Evolutionary conservation across 1,140 invertebrate genomes (phyloP).

Genomic region (Chrysopa pallens): DNA sequence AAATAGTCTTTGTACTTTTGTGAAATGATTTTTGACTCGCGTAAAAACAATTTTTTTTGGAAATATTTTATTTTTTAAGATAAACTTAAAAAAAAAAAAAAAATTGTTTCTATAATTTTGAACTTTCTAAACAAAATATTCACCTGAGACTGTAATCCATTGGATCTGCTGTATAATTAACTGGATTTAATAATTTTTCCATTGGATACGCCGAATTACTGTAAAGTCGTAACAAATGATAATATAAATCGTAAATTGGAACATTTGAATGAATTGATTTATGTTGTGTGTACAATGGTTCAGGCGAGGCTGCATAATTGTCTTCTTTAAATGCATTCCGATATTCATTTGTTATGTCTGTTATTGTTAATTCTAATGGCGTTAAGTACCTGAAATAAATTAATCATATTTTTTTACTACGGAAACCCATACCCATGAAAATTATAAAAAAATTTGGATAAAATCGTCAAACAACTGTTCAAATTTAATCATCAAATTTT

Average conservation of each 20-base stretch:
- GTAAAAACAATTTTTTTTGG: no score
- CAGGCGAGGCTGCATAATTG: conserved; percentile 30
- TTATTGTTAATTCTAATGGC: conserved; percentile 23
- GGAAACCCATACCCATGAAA: no score
- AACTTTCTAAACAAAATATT: no score
- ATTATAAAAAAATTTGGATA: no score
- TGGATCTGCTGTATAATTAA: conserved; percentile 56
- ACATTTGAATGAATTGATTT: conserved; percentile 9
- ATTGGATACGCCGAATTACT: conserved; percentile 33
- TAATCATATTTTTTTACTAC: no score
- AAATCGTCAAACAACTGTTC: no score
- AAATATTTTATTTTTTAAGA: no score
- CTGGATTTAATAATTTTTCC: conserved; percentile 53
- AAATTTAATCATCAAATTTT: no score
- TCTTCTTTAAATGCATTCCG: conserved; percentile 39
- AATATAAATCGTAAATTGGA: conserved; percentile 51
- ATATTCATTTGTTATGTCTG: conserved; percentile 47
- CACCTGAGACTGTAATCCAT: conserved; percentile 67
- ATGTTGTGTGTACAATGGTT: conserved; percentile 29
- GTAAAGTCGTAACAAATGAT: conserved; percentile 66
- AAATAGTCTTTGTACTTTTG: no score
- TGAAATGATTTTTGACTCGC: no score
- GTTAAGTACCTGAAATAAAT: conserved; percentile 2
- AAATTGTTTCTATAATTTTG: no score
- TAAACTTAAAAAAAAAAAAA: no score